phyloP scores from a whole-genome alignment of 2,113 vertebrate genomes.

The Phoenicopterus ruber region DNA sequence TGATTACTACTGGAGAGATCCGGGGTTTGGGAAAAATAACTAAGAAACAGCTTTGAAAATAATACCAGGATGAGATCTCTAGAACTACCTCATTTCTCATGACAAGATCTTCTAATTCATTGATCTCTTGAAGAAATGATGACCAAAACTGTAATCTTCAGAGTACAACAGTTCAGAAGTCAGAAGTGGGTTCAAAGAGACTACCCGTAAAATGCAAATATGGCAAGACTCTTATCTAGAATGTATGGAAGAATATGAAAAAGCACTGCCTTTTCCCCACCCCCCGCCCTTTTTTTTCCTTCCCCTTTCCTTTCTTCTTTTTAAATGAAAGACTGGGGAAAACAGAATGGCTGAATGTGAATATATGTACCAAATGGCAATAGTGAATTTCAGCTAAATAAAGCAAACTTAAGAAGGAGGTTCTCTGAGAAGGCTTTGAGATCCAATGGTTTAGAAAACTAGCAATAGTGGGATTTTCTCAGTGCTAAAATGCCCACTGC shows the following conservation, averaged over 20 bases:
- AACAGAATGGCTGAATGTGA: background rate
- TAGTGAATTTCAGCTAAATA: background rate
- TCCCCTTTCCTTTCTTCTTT: background rate
- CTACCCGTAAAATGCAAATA: background rate
- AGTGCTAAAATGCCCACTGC: background rate
- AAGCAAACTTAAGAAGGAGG: background rate
- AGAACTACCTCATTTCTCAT: background rate
- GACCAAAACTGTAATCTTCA: background rate
- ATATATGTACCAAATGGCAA: background rate
- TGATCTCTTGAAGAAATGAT: background rate
- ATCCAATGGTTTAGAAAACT: background rate
- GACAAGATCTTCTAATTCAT: background rate
- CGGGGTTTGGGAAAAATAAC: background rate
- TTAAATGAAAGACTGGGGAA: background rate
- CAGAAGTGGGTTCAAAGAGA: background rate
- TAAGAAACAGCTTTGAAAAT: background rate
- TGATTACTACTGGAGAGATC: background rate
- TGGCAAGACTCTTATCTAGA: background rate
- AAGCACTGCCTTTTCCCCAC: background rate
- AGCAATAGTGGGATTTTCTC: background rate
- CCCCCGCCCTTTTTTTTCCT: accelerated
- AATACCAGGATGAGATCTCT: background rate
- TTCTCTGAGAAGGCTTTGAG: background rate
- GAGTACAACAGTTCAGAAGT: background rate
- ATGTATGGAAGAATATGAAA: background rate